phyloP scores from a whole-genome alignment of 2,888 invertebrate genomes.

The Cephus runcator region DNA sequence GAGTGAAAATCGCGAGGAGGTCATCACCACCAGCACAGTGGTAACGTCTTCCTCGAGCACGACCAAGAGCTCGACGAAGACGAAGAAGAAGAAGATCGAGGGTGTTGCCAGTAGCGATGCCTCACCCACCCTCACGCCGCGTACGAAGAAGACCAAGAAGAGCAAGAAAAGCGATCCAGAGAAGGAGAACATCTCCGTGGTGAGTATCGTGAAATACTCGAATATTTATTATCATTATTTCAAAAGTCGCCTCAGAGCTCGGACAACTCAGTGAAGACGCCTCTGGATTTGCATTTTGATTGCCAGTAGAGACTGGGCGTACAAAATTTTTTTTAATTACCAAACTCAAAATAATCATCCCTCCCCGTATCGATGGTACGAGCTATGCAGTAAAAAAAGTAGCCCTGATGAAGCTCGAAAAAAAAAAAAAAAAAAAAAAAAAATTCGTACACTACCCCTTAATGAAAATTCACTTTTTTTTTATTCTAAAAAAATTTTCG shows the following conservation, averaged over 20 bases:
- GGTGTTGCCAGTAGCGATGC: conserved; percentile 59
- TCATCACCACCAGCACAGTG: conserved; percentile 55
- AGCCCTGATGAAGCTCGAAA: neutral
- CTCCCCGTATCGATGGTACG: neutral
- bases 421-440: neutral
- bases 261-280: neutral
- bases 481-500: neutral
- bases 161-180: conserved; percentile 72
- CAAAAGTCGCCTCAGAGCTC: neutral
- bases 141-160: conserved; percentile 73
- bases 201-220: conserved; percentile 61
- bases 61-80: conserved; percentile 54
- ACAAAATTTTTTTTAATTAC: too few species aligned
- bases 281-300: neutral
- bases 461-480: neutral
- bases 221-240: neutral
- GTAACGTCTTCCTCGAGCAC: conserved; percentile 42
- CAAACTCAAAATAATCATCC: neutral
- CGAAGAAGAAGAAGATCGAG: conserved; percentile 64
- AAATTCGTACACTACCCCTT: rapidly evolving
- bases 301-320: neutral
- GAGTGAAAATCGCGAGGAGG: conserved; percentile 61
- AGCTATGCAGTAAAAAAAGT: neutral
- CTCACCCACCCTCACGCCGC: conserved; percentile 59
- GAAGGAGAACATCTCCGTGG: conserved; percentile 77